Evolutionary conservation across 2,888 invertebrate species (phyloP), one percentile per base, ranked within the genome.

Genomic region (Platynereis dumerilii): DNA sequence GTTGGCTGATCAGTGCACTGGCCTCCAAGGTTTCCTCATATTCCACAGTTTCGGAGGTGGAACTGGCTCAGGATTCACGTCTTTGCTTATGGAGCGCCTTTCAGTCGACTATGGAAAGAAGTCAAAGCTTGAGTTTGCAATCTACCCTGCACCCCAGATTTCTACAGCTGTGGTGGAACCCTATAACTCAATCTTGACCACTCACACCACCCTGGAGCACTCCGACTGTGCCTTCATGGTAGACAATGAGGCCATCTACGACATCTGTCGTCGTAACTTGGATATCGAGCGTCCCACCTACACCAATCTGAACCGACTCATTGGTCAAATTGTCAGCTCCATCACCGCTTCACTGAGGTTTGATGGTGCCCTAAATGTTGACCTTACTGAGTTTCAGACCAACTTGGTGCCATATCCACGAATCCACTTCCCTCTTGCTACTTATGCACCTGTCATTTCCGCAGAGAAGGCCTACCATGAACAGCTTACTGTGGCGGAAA

Each of bases 141-240:
- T 80, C 64, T 80, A 80, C 65, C 80, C 80, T 53, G 78, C 80
- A 17, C 80, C 80, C 17, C 92, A 91, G 89, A 90, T 94, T 26
- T 93, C 93, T 29, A 94, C 94, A 0, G 93, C 95, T 0, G 94
- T 96, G 17, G 95, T 95, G 48, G 95, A 96, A 82, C 96, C 95
- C 0, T 96, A 96, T 78, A 96, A 96, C 87, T 94, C 95, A 0
- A 94, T 96, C 62, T 76, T 96, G 79, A 95, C 95, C 80, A 96
- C 95, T 68, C 95, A 96, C 87, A 95, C 95, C 60, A 96, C 95
- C 67, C 73, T 87, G 69, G 94, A 95, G 85, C 95, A 95, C 85
- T 93, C 93, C 0, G 94, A 95, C 87, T 95, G 94, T 85, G 94
- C 94, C 55, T 96, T 96, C 87, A 94, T 95, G 94, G 92, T 86